These are phyloP conservation scores for Neomonachus schauinslandi DNA, from an alignment of 2,113 vertebrate species.

Conservation along the genomic window DNA sequence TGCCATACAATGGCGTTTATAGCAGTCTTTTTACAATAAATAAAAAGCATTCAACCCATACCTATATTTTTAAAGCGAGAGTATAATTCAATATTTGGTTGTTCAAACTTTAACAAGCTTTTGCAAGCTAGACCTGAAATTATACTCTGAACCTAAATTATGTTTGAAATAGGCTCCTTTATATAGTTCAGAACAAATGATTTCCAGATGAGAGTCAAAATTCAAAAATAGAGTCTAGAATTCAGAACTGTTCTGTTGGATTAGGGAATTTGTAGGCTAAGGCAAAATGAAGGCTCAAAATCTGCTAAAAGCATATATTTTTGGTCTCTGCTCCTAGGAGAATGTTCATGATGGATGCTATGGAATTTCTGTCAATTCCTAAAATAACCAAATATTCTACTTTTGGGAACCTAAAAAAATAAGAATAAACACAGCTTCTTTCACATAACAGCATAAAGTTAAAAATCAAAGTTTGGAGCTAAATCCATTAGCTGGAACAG, in stretches of 20 bases:
- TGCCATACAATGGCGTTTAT: not conserved
- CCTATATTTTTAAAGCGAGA: not conserved
- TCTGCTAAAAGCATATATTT: conserved; percentile 28
- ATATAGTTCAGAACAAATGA: conserved; percentile 61
- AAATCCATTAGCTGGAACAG: not conserved
- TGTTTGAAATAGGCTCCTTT: conserved; percentile 58
- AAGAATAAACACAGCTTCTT: not conserved
- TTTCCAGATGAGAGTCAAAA: conserved; percentile 69
- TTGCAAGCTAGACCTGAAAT: conserved; percentile 14
- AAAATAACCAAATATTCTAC: conserved; percentile 29
- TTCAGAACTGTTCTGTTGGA: conserved; percentile 25
- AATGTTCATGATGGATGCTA: not conserved
- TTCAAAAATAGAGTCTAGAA: conserved; percentile 52
- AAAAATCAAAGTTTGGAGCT: not conserved
- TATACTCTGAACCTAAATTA: conserved; percentile 41
- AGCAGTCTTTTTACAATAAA: not conserved
- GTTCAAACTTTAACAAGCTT: not conserved
- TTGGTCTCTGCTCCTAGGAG: conserved; percentile 5
- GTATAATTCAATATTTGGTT: not conserved
- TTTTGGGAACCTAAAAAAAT: conserved; percentile 30
- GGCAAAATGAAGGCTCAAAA: conserved; percentile 32
- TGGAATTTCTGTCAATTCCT: conserved; percentile 30
- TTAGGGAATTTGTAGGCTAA: conserved; percentile 10
- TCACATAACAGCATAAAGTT: not conserved
- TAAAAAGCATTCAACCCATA: not conserved